Evolutionary conservation across 2,888 invertebrate genomes (phyloP).

Genomic region (Resseliella maxima): DNA sequence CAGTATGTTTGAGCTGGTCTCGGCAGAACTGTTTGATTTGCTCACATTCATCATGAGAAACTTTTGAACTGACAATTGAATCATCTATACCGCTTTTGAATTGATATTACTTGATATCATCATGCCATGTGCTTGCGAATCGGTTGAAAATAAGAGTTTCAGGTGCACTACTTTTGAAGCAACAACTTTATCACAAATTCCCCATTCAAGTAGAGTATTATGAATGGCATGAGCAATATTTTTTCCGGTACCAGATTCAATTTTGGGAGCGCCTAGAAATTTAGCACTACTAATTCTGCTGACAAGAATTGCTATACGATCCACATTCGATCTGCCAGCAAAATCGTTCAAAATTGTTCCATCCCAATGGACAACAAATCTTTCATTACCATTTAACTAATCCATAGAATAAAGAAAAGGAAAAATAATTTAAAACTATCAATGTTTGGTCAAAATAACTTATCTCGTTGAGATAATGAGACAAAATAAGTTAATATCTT

Average conservation of each 20-base stretch:
- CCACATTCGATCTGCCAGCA: neutral
- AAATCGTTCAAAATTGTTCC: neutral
- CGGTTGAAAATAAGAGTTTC: neutral
- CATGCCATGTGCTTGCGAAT: neutral
- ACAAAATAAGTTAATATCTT: too few relatives aligned
- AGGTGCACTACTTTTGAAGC: neutral
- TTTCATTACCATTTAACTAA: neutral
- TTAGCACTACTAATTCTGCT: neutral
- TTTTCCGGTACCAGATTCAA: neutral
- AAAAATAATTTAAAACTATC: neutral
- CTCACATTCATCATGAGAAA: neutral
- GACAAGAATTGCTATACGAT: slow-evolving; percentile 6
- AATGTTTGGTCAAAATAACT: too few relatives aligned
- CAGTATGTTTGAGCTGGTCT: neutral
- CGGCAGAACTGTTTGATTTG: neutral
- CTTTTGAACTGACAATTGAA: neutral
- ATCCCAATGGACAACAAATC: neutral
- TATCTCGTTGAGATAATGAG: too few relatives aligned
- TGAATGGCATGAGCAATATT: too few relatives aligned
- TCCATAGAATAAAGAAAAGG: neutral
- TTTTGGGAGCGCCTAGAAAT: neutral
- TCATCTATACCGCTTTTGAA: neutral
- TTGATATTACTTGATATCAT: neutral
- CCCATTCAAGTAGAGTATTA: neutral
- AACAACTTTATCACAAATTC: neutral